Conservation (phyloP, 1,140 invertebrate species). For the Lordiphosa collinella region DNA sequence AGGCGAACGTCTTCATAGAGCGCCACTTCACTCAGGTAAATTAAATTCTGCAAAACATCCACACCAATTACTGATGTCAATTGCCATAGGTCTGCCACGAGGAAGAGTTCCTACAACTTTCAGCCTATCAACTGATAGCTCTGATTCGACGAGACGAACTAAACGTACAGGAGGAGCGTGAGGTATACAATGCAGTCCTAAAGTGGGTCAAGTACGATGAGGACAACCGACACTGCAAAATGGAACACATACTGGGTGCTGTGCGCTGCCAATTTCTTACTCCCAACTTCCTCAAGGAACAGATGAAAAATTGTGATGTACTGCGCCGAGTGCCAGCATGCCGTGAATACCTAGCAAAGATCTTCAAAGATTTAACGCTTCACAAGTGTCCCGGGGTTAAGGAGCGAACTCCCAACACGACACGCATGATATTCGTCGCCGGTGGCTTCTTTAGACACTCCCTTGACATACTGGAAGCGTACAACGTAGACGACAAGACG, state of each 20-base stretch:
- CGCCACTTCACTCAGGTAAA: conserved; percentile 90
- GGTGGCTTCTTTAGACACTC: conserved; percentile 94
- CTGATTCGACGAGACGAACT: conserved; percentile 92
- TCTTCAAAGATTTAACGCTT: conserved; percentile 92
- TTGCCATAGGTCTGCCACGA: conserved; percentile 87
- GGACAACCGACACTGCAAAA: conserved; percentile 89
- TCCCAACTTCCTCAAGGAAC: conserved; percentile 92
- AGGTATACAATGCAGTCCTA: conserved; percentile 94
- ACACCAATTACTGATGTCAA: neutral
- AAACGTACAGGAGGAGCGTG: conserved; percentile 93
- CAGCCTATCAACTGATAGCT: conserved; percentile 87
- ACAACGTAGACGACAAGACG: conserved; percentile 90
- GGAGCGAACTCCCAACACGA: conserved; percentile 91
- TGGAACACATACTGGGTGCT: conserved; percentile 91
- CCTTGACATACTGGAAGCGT: conserved; percentile 91
- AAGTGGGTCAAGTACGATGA: conserved; percentile 95
- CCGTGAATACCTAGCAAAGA: conserved; percentile 92
- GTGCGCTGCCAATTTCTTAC: conserved; percentile 95
- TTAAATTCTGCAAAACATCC: neutral
- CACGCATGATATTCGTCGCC: conserved; percentile 92
- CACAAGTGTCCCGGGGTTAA: conserved; percentile 90
- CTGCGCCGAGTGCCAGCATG: conserved; percentile 93
- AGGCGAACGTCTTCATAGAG: conserved; percentile 94
- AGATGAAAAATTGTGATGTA: conserved; percentile 94
- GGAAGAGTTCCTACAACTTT: conserved; percentile 93